Conservation (phyloP, 2,797 vertebrate species). For the Gila robusta region DNA sequence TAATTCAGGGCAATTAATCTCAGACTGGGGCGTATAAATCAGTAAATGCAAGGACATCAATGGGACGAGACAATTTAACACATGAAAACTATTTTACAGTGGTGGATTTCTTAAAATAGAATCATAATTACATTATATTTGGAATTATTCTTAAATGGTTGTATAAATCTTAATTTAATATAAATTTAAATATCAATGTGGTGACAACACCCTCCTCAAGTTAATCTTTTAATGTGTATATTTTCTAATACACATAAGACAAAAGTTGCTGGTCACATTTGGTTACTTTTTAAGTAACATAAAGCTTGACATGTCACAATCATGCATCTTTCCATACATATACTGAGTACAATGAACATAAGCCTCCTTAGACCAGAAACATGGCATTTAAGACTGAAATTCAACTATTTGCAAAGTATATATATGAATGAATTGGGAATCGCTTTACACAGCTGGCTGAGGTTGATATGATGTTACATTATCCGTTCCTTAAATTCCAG, state of each 20-base stretch:
- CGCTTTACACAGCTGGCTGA: not conserved
- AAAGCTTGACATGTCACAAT: not conserved
- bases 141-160: not conserved
- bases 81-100: not conserved
- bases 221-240: not conserved
- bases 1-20: slow-evolving; percentile 28
- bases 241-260: not conserved
- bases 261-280: not conserved
- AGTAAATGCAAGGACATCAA: not conserved
- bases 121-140: not conserved
- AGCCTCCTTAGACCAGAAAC: not conserved
- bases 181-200: not conserved
- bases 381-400: not conserved
- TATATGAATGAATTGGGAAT: not conserved
- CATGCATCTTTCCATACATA: not conserved
- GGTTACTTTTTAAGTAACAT: not conserved
- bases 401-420: not conserved
- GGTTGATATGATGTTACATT: not conserved
- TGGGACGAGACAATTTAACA: not conserved
- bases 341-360: not conserved
- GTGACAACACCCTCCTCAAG: not conserved
- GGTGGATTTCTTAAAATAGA: not conserved
- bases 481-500: not conserved
- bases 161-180: not conserved
- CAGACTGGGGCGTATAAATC: slow-evolving; percentile 11